These are phyloP conservation scores for Heliopora coerulea DNA, from an alignment of 92 coral and sea anemone genomes.

Conservation along the genomic window DNA sequence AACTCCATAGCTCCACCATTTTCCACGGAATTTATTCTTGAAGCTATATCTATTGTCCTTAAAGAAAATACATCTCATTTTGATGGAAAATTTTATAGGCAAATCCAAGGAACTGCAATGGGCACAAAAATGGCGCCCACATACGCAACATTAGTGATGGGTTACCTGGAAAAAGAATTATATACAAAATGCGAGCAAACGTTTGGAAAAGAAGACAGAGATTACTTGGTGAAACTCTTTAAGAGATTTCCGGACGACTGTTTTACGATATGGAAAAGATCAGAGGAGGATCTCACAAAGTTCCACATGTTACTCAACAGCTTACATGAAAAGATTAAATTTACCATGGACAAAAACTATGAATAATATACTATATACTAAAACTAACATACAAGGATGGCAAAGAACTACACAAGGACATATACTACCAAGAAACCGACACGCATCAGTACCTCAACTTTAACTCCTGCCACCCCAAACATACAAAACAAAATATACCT, in stretches of 20 bases:
- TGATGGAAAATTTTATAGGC: too few relatives aligned
- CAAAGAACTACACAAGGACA: conserved; percentile 29
- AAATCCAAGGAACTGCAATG: too few relatives aligned
- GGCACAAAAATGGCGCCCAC: too few relatives aligned
- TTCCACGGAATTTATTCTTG: too few relatives aligned
- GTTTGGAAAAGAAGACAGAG: not conserved
- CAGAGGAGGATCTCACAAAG: conserved; percentile 2
- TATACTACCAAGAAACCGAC: conserved; percentile 37
- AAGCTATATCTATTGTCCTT: too few relatives aligned
- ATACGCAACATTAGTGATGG: conserved; percentile 19
- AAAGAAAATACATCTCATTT: too few relatives aligned
- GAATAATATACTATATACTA: conserved; percentile 12
- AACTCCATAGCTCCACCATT: too few relatives aligned
- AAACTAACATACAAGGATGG: conserved; percentile 12
- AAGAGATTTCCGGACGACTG: conserved; percentile 37
- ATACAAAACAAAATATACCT: conserved; percentile 28
- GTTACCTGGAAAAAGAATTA: not conserved
- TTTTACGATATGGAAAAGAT: not conserved
- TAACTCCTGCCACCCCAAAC: conserved; percentile 31
- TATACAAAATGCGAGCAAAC: not conserved
- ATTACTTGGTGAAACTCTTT: not conserved
- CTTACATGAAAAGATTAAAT: conserved; percentile 14
- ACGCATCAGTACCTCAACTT: conserved; percentile 31
- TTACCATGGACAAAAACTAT: conserved; percentile 1
- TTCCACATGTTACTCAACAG: conserved; percentile 9